These are phyloP conservation scores for Rynchops niger DNA, from an alignment of 2,113 vertebrate genomes.

Conservation along the genomic window DNA sequence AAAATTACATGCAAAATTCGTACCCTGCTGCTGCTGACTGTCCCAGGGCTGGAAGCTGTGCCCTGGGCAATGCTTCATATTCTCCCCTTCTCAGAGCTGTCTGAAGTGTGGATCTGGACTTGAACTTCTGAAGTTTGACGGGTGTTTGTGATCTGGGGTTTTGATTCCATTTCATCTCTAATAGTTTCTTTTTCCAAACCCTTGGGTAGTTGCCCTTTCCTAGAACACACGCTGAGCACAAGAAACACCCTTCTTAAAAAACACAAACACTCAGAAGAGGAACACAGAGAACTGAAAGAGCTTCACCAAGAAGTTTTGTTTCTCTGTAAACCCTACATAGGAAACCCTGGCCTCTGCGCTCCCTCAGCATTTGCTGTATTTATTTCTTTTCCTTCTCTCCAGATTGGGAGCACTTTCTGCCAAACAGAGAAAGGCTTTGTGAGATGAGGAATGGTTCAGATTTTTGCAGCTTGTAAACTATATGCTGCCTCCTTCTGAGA, in stretches of 20 bases:
- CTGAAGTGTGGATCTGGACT: background rate
- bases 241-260: constrained; percentile 47
- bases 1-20: background rate
- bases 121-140: background rate
- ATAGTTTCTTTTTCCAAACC: background rate
- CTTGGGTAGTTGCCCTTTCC: background rate
- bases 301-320: constrained; percentile 47
- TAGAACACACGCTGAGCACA: background rate
- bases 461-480: background rate
- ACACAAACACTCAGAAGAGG: constrained; percentile 18
- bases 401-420: constrained; percentile 13
- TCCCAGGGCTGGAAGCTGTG: background rate
- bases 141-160: background rate
- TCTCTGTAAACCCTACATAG: background rate
- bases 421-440: constrained; percentile 53
- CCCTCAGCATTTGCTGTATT: constrained; percentile 32
- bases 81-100: background rate
- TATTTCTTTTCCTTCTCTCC: constrained; percentile 57
- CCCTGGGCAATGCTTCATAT: background rate
- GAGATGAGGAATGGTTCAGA: background rate
- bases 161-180: background rate
- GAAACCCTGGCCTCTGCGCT: background rate
- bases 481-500: constrained; percentile 33
- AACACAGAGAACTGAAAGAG: constrained; percentile 30
- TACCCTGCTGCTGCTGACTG: background rate